Evolutionary conservation across 2,113 vertebrate species (phyloP).

Genomic region (Sakesphorus luctuosus): DNA sequence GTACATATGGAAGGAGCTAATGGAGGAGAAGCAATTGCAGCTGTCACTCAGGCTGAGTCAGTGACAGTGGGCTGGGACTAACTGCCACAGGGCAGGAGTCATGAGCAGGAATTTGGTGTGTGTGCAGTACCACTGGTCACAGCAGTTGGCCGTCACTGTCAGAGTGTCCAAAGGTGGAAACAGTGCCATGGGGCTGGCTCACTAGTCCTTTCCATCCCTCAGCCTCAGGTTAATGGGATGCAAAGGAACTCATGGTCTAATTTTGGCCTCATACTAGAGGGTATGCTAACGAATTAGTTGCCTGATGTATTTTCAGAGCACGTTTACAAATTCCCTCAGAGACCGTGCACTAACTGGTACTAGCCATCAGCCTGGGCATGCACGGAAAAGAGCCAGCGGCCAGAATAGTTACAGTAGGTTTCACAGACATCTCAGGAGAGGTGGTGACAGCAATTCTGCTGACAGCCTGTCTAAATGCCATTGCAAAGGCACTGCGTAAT

Average conservation of each 20-base stretch:
- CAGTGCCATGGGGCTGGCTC: not conserved
- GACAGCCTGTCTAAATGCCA: not conserved
- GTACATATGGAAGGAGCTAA: not conserved
- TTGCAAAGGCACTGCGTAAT: not conserved
- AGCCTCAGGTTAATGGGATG: not conserved
- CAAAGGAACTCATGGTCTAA: not conserved
- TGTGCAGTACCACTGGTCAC: not conserved
- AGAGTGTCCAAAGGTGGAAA: not conserved
- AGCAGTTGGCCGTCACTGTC: not conserved
- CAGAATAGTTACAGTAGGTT: not conserved
- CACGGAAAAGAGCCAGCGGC: not conserved
- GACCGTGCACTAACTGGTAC: not conserved
- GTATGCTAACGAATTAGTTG: not conserved
- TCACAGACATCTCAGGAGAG: conserved; percentile 13
- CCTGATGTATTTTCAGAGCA: not conserved
- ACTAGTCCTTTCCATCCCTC: not conserved
- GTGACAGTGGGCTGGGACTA: not conserved
- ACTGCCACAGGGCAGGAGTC: not conserved
- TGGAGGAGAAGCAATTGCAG: not conserved
- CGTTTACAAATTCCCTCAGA: not conserved
- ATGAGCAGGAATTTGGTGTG: not conserved
- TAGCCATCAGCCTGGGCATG: not conserved
- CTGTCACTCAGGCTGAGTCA: not conserved
- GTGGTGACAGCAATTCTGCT: not conserved
- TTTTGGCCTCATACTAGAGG: not conserved